Evolutionary conservation across 2,888 invertebrate genomes (phyloP), one percentile per base, ranked within the genome.

Genomic region (Blastobasis lacticolella): DNA sequence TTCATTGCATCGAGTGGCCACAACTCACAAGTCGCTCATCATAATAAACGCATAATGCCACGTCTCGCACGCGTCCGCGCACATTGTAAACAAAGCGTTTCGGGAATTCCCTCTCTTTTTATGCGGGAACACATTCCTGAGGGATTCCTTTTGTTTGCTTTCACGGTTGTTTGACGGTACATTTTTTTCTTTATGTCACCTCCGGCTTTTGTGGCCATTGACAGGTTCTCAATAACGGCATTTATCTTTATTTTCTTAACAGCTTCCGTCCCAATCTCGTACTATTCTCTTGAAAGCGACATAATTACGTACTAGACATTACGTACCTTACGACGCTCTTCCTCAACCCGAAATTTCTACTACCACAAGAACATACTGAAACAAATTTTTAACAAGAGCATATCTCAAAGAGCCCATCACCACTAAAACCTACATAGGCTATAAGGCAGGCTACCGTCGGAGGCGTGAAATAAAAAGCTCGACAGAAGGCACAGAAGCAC

Each of bases 61-160:
- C 68, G 71, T 67, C 74, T 65, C 73, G 69, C 69, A 69, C 68
- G 67, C 64, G 68, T 54, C 59, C 61, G 66, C 63, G 66, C 64
- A 69, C 71, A 70, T 62, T 73, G 87, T 88, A 87, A 87, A 88
- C 87, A 87, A 84, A 79, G 72, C 78, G 75, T 85, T 87, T 87
- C 70, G 87, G 87, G 86, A 84, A 81, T 79, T 79, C 87, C 87
- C 86, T 75, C 71, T 62, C 75, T 84, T 86, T 85, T 83, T 83
- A 78, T 79, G 71, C 77, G 71, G 75, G 74, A 75, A 73, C 78
- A 71, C 86, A 87, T 87, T 87, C 86, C 81, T 83, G 65, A 81
- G 87, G 87, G 84, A 88, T 84, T 79, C 87, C 87, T 87, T 87
- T 87, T 88, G 86, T 88, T 87, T 87, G 82, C 73, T 68, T 49